Evolutionary conservation across 2,797 vertebrate genomes (phyloP), one percentile per base, ranked within the genome.

Genomic region (Pseudocheirus occidentalis): DNA sequence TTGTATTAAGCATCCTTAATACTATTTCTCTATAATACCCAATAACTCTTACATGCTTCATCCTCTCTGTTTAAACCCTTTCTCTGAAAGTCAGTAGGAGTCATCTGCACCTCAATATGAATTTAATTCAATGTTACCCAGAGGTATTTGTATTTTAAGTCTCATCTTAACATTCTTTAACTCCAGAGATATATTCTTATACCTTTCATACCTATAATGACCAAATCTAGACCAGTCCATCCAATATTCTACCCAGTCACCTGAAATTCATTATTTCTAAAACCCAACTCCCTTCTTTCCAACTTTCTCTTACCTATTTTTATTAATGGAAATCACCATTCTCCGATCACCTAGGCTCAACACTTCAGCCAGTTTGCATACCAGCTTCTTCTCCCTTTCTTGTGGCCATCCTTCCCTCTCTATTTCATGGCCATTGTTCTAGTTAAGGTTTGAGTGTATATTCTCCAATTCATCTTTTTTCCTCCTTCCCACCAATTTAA

Each of bases 91-190:
- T 28, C 27, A 24, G 62, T n/a, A 95, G 28, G 62, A 89, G 29
- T 24, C 14, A 29, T 28, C 40, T 21, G 27, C 40, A 56, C 3
- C 90, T 28, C 29, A 40, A 59, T 14, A 4, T 56, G 29, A 93
- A 94, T 89, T 95, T 87, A 87, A 87, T 87, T 87, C 40, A 87
- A 28, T 46, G n/a, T 87, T 87, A 27, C 73, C 73, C 94, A 92
- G 50, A 53, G 56, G 46, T 55, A 90, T 54, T 73, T 90, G 54
- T 54, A 55, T 62, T 92, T 90, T 29, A 93, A 93, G 27, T 92
- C 92, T 66, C 55, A 89, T 46, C 40, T 91, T 66, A 55, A 55
- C 24, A 73, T 0, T 16, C 46, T 92, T 55, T 90, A 55, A 93
- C 46, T 92, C 73, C 50, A 28, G 53, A 91, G 90, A 95, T 12